phyloP scores from a whole-genome alignment of 2,888 invertebrate species.

The Cepaea hortensis region DNA sequence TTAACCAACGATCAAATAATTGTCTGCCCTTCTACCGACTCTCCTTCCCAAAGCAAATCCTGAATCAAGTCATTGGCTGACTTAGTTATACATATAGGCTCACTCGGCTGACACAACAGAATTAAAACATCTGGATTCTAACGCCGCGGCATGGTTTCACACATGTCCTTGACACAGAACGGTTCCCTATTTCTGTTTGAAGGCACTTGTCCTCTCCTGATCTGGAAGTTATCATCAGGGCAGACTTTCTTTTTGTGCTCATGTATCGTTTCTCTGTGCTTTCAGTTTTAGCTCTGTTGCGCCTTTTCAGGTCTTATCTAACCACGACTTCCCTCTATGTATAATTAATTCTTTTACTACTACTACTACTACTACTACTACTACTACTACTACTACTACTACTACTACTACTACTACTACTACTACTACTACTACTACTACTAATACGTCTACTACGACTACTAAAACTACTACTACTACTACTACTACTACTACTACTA shows the following conservation, averaged over 20 bases:
- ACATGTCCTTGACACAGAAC: background rate
- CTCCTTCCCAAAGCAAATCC: background rate
- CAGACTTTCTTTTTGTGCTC: background rate
- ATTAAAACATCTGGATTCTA: conserved; percentile 9
- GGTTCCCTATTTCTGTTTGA: conserved; percentile 16
- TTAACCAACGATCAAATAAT: too few species aligned
- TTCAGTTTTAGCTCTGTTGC: too few species aligned
- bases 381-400: conserved; percentile 34
- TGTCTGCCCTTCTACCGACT: background rate
- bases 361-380: background rate
- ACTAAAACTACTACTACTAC: too few species aligned
- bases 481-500: conserved; percentile 30
- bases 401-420: conserved; percentile 32
- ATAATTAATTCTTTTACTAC: too few species aligned
- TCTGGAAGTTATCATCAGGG: background rate
- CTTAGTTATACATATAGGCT: background rate
- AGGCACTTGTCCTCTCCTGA: conserved; percentile 4
- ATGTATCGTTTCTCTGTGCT: background rate
- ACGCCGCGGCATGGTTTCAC: background rate
- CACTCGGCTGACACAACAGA: background rate
- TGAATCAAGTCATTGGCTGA: background rate
- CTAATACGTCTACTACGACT: too few species aligned
- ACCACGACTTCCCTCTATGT: background rate
- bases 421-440: conserved; percentile 20
- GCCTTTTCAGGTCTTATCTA: background rate